These are phyloP conservation scores for Hyles vespertilio DNA, from an alignment of 1,140 invertebrate genomes.

Conservation along the genomic window DNA sequence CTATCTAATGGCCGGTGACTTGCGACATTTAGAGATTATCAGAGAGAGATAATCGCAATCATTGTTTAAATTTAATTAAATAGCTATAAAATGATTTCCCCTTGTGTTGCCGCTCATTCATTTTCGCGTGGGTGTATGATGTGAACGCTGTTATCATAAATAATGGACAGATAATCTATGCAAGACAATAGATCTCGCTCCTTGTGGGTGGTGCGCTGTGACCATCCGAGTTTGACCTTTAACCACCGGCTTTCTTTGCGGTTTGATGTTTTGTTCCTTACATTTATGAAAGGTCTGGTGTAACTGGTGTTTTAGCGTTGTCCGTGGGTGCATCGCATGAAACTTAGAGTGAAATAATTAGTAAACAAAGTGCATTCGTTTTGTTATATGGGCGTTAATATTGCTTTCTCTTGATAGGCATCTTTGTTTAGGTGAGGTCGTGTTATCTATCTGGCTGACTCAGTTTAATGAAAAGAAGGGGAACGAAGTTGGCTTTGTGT, in stretches of 20 bases:
- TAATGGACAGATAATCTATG: constrained; percentile 51
- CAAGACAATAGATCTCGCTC: constrained; percentile 50
- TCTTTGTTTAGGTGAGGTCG: constrained; percentile 3
- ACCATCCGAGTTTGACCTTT: constrained; percentile 18
- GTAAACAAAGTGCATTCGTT: constrained; percentile 21
- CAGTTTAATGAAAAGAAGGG: too few species aligned
- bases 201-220: constrained; percentile 31
- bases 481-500: too few species aligned
- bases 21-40: constrained; percentile 9
- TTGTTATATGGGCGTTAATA: constrained; percentile 16
- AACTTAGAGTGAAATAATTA: constrained; percentile 21
- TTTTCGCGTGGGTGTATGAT: constrained; percentile 43
- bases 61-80: constrained; percentile 27
- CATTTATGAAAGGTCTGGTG: constrained; percentile 2
- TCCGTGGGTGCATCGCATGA: constrained; percentile 26
- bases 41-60: constrained; percentile 4
- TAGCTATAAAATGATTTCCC: constrained; percentile 19
- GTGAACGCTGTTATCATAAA: constrained; percentile 53
- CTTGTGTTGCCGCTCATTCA: background rate
- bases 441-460: too few species aligned
- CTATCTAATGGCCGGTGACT: constrained; percentile 5
- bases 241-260: background rate
- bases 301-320: constrained; percentile 11
- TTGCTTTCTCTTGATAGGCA: constrained; percentile 23
- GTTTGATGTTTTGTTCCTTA: background rate